Evolutionary conservation across 2,888 invertebrate species (phyloP), one percentile per base, ranked within the genome.

Genomic region (Ormyrus thymus): DNA sequence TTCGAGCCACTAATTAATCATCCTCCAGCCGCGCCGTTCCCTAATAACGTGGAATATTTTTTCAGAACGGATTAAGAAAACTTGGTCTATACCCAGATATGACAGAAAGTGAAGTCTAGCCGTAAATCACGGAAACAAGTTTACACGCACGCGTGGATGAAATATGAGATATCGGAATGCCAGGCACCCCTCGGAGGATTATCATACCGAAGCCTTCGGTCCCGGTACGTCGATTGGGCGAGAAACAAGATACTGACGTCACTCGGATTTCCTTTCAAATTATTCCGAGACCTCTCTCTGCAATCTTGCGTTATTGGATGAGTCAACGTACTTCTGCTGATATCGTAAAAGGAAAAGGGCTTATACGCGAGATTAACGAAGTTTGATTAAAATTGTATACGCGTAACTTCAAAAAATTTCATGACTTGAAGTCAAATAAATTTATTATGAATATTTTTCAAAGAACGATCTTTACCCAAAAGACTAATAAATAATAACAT

Each of bases 91-190:
- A 64, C 3, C 10, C 29, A 29, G 29, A 48, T 43, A 53, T 0
- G 50, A 43, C 45, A 59, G 71, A 72, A 77, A 76, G 70, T 72
- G 72, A 77, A 77, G 72, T 61, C 66, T 66, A 71, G 55, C 29
- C 59, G 55, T 66, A 77, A 77, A 77, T 77, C 77, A 77, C 61
- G 11, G 72, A 61, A 72, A 77, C 66, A 77, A 72, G 77, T 77
- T 72, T 66, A 77, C 72, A 61, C 66, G 72, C 59, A 46, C 65
- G 71, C 77, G 29, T 45, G 65, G 61, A 2, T 77, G 66, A 66
- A 77, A 77, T 59, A 77, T 77, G 77, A 77, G 66, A 61, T 77
- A 72, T 77, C 72, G 71, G 66, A 71, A 77, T 66, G 58, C 58
- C 55, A 53, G 64, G 61, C 71, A 66, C 77, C 72, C 77, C 58